phyloP scores from a whole-genome alignment of 1,140 invertebrate genomes.

The Drosophila suzukii region DNA sequence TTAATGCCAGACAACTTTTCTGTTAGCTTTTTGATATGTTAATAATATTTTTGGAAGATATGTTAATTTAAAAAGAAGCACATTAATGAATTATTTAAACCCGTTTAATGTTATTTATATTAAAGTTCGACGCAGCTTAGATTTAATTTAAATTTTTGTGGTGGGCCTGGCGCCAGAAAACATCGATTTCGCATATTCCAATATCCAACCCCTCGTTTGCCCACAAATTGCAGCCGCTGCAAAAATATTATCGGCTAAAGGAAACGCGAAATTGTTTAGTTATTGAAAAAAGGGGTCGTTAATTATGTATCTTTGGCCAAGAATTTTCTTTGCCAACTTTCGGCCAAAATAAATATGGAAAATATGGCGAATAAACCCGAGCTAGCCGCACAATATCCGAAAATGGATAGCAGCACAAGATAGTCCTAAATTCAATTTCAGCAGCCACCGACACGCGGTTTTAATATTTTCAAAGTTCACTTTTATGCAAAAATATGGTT shows the following conservation, averaged over 20 bases:
- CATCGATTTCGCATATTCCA: constrained; percentile 10
- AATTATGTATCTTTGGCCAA: constrained; percentile 50
- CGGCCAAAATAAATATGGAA: constrained; percentile 22
- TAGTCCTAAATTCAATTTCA: constrained; percentile 26
- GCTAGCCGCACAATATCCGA: constrained; percentile 21
- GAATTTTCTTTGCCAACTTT: constrained; percentile 23
- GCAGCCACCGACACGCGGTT: constrained; percentile 14
- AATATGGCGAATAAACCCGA: constrained; percentile 19
- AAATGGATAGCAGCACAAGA: constrained; percentile 12
- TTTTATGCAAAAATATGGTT: not conserved
- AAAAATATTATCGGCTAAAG: constrained; percentile 36
- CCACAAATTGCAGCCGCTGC: constrained; percentile 12
- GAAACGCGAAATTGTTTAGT: constrained; percentile 53
- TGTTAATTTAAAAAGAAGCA: too few relatives aligned
- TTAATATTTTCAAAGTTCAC: constrained; percentile 19
- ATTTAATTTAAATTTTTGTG: constrained; percentile 70
- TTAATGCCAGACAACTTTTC: too few relatives aligned
- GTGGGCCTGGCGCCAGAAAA: constrained; percentile 26
- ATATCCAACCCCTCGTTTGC: not conserved
- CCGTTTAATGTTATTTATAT: not conserved
- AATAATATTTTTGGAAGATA: too few relatives aligned
- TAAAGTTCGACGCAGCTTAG: constrained; percentile 41
- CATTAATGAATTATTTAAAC: not conserved
- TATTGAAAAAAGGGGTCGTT: constrained; percentile 45
- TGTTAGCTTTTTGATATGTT: too few relatives aligned